Evolutionary conservation across 2,888 invertebrate species (phyloP).

Genomic region (Byasa hedistus): DNA sequence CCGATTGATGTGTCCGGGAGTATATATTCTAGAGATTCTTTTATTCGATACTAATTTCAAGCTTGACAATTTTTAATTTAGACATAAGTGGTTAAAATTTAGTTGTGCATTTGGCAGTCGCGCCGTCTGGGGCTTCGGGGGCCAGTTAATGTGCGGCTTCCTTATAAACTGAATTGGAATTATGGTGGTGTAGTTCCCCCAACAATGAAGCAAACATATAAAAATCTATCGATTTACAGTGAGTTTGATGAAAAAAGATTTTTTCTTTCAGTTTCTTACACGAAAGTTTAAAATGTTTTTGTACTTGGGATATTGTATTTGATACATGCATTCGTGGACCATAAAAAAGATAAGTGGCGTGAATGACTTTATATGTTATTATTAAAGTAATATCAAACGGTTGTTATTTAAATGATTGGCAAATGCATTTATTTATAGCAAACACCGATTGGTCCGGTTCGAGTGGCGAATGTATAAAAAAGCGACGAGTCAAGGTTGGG

Average conservation of each 20-base stretch:
- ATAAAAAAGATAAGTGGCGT: slow-evolving; percentile 6
- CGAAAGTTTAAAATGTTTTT: too few relatives aligned
- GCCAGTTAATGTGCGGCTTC: slow-evolving; percentile 69
- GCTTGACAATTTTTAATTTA: background rate
- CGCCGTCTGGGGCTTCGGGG: slow-evolving; percentile 54
- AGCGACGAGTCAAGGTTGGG: slow-evolving; percentile 28
- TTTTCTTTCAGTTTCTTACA: too few relatives aligned
- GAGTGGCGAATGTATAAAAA: slow-evolving; percentile 27
- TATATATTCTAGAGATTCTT: too few relatives aligned
- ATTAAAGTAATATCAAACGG: background rate
- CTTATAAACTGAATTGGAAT: slow-evolving; percentile 60
- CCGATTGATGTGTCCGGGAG: too few relatives aligned
- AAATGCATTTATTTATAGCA: slow-evolving; percentile 23
- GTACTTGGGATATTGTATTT: too few relatives aligned
- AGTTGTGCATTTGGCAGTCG: slow-evolving; percentile 50
- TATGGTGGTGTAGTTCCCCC: slow-evolving; percentile 30
- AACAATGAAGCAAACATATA: slow-evolving; percentile 26
- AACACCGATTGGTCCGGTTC: slow-evolving; percentile 3
- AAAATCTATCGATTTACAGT: background rate
- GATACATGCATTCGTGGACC: background rate
- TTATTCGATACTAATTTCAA: too few relatives aligned
- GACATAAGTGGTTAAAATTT: background rate
- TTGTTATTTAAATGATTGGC: slow-evolving; percentile 12
- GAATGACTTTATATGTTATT: slow-evolving; percentile 6
- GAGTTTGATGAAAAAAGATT: too few relatives aligned